Base-by-base conservation (phyloP, 2,113 vertebrate genomes). In the Chrysemys picta region DNA sequence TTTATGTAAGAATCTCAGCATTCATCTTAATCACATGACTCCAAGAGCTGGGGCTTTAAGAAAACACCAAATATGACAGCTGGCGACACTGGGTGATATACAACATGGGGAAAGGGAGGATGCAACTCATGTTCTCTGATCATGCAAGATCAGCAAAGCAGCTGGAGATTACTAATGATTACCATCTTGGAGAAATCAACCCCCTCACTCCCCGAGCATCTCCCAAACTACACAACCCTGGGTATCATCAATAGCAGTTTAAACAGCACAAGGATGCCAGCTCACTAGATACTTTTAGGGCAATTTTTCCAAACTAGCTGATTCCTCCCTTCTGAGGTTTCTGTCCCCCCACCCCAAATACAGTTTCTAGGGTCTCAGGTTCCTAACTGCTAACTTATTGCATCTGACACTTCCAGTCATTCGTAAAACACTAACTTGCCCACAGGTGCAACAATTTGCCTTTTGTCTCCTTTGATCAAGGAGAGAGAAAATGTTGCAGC, bases 31-130 rank as follows among this genome's bases (percentile, higher is more conserved):
- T 21, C 5, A 5, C 6, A 29, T 3, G 24, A 50, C 22, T 89
- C 56, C 62, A 38, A 47, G 38, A 50, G 12, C 4, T 5, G 22
- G 10, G 12, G 49, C 53, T 78, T 0, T 0, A 82, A 85, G 52
- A 42, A 62, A 90, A 93, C 49, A 91, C 79, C 49, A 85, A 75
- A 95, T 50, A 21, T 3, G 29, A 25, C 16, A 45, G 72, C 45
- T 25, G 16, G 27, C 21, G 16, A 35, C 25, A 31, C 1, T 76
- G 85, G 54, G 49, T 76, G 81, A n/a, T 3, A 25, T 0, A 10
- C 2, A 72, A 45, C 29, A 31, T 85, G 82, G 65, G 69, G 0
- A 29, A 85, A 45, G 89, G 21, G 31, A 27, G 25, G 42, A 4
- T 69, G 4, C 31, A n/a, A 49, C 62, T 6, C 57, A 1, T 1